Percentiles rank a stretch among this genome's conserved stretches.
These are phyloP conservation scores for Carassius carassius DNA, from an alignment of 2,113 vertebrate genomes.

Conservation along the genomic window DNA sequence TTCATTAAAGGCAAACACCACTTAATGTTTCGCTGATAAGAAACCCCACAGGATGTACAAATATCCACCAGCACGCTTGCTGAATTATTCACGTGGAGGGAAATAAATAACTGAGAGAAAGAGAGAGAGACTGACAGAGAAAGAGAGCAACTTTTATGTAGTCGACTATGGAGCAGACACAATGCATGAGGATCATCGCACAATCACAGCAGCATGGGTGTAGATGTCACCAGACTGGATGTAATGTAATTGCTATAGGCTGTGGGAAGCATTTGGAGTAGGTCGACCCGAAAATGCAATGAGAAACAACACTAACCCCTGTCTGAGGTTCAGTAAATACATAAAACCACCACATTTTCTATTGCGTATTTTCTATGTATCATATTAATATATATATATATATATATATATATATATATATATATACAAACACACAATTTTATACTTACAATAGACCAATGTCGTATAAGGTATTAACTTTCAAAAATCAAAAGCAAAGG, in stretches of 20 bases:
- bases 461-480: too few relatives aligned
- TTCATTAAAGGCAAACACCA: constrained; percentile 48
- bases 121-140: background rate
- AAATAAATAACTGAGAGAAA: constrained; percentile 21
- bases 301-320: background rate
- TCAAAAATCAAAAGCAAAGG: too few relatives aligned
- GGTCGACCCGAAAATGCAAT: background rate
- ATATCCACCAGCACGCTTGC: constrained; percentile 39
- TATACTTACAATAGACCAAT: too few relatives aligned
- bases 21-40: constrained; percentile 51
- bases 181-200: background rate
- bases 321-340: constrained; percentile 1
- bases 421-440: too few relatives aligned
- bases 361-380: background rate
- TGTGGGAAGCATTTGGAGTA: background rate
- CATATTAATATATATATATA: too few relatives aligned
- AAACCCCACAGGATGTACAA: constrained; percentile 40
- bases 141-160: background rate
- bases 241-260: background rate
- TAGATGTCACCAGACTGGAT: background rate
- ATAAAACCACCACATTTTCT: background rate
- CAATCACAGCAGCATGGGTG: background rate
- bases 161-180: background rate
- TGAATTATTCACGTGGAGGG: constrained; percentile 46
- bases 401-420: too few relatives aligned